Percentiles rank a stretch among this genome's conserved stretches.
Evolutionary conservation across 2,797 vertebrate genomes (phyloP).

Genomic region (Zenarchopterus dispar): DNA sequence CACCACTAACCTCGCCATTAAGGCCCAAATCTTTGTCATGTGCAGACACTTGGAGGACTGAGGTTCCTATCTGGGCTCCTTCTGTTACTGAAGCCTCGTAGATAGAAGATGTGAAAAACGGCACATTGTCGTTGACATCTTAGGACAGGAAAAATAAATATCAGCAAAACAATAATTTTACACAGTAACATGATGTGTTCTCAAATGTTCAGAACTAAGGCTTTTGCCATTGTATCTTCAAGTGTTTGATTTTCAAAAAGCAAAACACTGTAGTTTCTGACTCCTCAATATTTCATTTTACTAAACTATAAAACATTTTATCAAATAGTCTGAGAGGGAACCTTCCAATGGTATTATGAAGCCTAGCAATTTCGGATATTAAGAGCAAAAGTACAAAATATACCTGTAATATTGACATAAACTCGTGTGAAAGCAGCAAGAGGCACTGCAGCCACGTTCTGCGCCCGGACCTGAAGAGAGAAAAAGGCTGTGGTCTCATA

Average conservation of each 20-base stretch:
- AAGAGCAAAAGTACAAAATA: background rate
- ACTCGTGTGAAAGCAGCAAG: conserved; percentile 88
- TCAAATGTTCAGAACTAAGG: background rate
- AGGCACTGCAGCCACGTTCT: conserved; percentile 89
- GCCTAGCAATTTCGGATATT: no score
- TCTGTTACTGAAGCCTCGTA: conserved; percentile 90
- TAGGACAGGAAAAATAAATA: conserved; percentile 36
- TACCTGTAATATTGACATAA: conserved; percentile 89
- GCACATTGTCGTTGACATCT: conserved; percentile 95
- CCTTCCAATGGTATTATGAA: background rate
- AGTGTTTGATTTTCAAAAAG: conserved; percentile 8
- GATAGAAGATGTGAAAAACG: conserved; percentile 92
- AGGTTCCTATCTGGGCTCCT: conserved; percentile 84
- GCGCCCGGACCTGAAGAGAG: conserved; percentile 86
- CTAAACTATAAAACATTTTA: no score
- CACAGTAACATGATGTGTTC: conserved; percentile 15
- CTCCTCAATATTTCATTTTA: background rate
- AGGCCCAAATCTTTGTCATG: conserved; percentile 89
- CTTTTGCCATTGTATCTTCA: background rate
- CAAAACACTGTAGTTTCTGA: conserved; percentile 4
- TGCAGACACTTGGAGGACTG: conserved; percentile 88
- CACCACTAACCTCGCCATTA: conserved; percentile 86
- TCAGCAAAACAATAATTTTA: conserved; percentile 12
- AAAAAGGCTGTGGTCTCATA: conserved; percentile 89
- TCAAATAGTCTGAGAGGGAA: no score